Evolutionary conservation across 2,888 invertebrate genomes (phyloP).

Genomic region (Apocheima hispidaria): DNA sequence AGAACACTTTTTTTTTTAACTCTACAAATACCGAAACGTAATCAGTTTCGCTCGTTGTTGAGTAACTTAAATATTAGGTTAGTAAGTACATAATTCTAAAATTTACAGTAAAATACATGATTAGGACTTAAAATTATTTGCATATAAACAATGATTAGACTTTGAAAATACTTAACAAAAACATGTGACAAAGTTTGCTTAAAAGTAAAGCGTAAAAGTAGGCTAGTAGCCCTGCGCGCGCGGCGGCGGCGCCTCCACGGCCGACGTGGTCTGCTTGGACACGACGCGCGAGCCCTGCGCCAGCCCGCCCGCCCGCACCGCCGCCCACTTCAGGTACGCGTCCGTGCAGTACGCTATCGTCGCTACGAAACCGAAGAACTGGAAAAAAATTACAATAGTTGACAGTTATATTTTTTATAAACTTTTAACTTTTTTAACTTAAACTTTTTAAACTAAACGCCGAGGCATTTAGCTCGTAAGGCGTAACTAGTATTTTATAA

Average conservation of each 20-base stretch:
- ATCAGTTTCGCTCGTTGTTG: neutral
- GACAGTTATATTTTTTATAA: neutral
- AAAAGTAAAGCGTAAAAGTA: too few species aligned
- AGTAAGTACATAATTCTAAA: constrained; percentile 39
- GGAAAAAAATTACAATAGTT: constrained; percentile 29
- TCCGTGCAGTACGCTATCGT: constrained; percentile 93
- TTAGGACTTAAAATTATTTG: constrained; percentile 7
- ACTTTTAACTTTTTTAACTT: constrained; percentile 22
- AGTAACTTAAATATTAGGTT: constrained; percentile 6
- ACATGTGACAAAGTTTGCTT: neutral
- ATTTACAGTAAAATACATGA: constrained; percentile 1
- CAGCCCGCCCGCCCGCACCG: constrained; percentile 88
- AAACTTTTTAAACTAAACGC: too few species aligned
- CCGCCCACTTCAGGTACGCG: constrained; percentile 91
- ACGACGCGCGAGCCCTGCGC: constrained; percentile 90
- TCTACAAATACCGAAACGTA: neutral
- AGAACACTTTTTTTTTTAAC: constrained; percentile 16
- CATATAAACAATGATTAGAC: constrained; percentile 29
- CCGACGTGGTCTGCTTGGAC: constrained; percentile 87
- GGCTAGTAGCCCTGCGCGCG: constrained; percentile 67
- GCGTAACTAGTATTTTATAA: too few species aligned
- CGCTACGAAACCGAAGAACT: constrained; percentile 95
- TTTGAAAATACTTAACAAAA: constrained; percentile 20
- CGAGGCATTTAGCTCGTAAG: too few species aligned
- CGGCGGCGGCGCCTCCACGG: constrained; percentile 69